phyloP scores from a whole-genome alignment of 1,140 invertebrate species.

The Zophobas morio region DNA sequence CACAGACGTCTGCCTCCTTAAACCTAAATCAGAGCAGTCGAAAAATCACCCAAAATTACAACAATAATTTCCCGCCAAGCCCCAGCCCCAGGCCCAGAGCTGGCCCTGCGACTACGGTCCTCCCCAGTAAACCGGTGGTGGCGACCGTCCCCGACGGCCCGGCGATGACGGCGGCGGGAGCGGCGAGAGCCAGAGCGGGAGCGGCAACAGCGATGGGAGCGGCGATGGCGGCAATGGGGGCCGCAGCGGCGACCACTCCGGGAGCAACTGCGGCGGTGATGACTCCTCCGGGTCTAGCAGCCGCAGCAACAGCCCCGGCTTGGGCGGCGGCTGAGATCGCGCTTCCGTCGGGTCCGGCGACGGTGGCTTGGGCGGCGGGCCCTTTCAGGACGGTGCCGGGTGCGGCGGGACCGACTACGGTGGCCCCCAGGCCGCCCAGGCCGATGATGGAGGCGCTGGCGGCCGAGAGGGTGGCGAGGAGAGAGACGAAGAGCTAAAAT shows the following conservation, averaged over 20 bases:
- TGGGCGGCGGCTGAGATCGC: constrained; percentile 48
- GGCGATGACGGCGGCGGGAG: constrained; percentile 40
- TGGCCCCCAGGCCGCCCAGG: constrained; percentile 7
- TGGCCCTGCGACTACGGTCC: constrained; percentile 4
- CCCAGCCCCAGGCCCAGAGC: constrained; percentile 3
- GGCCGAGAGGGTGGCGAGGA: constrained; percentile 20
- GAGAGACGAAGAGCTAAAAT: constrained; percentile 10
- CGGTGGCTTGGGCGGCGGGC: constrained; percentile 50
- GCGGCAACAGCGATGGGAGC: constrained; percentile 21
- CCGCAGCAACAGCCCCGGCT: constrained; percentile 50
- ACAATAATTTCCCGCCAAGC: constrained; percentile 1
- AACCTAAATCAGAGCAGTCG: constrained; percentile 10
- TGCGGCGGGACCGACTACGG: constrained; percentile 14
- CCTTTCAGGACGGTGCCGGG: constrained; percentile 52
- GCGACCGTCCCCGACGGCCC: constrained; percentile 53
- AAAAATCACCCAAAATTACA: background rate
- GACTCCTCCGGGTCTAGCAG: constrained; percentile 50
- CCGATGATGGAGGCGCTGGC: constrained; percentile 44
- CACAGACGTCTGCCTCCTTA: constrained; percentile 12
- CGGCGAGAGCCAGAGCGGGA: constrained; percentile 26
- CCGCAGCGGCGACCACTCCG: constrained; percentile 45
- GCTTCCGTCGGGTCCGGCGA: constrained; percentile 55
- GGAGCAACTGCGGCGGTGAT: constrained; percentile 51
- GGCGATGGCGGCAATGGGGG: constrained; percentile 24
- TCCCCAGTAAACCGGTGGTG: constrained; percentile 8